These are phyloP conservation scores for Volucella inanis DNA, from an alignment of 2,888 invertebrate species.

Conservation along the genomic window DNA sequence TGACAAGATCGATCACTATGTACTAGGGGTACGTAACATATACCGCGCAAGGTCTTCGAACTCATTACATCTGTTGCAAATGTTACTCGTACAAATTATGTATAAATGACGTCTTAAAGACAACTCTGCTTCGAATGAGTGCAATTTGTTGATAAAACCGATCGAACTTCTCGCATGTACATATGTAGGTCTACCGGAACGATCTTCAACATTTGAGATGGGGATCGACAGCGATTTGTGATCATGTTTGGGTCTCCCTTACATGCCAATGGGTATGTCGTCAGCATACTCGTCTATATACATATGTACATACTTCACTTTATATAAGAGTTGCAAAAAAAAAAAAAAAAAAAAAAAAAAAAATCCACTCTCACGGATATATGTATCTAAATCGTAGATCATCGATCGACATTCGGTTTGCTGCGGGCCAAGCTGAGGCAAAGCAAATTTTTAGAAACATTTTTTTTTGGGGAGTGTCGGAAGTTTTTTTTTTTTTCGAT, in stretches of 20 bases:
- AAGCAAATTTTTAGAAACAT: slow-evolving; percentile 36
- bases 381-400: slow-evolving; percentile 52
- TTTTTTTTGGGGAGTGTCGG: slow-evolving; percentile 64
- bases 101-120: slow-evolving; percentile 52
- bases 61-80: slow-evolving; percentile 25
- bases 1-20: slow-evolving; percentile 17
- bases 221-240: slow-evolving; percentile 43
- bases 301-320: background rate
- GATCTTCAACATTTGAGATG: slow-evolving; percentile 57
- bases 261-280: slow-evolving; percentile 70
- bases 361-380: background rate
- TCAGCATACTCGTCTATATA: too few species aligned
- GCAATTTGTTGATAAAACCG: slow-evolving; percentile 62
- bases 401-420: slow-evolving; percentile 54
- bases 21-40: background rate
- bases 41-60: slow-evolving; percentile 31
- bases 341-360: slow-evolving; percentile 6
- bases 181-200: slow-evolving; percentile 54
- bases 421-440: slow-evolving; percentile 18
- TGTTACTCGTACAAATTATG: slow-evolving; percentile 30
- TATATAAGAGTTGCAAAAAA: slow-evolving; percentile 37
- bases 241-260: slow-evolving; percentile 62
- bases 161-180: slow-evolving; percentile 9
- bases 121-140: slow-evolving; percentile 63
- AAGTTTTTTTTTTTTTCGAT: slow-evolving; percentile 37